Base-by-base conservation (phyloP, 2,888 invertebrate species). In the Prenolepis imparis region DNA sequence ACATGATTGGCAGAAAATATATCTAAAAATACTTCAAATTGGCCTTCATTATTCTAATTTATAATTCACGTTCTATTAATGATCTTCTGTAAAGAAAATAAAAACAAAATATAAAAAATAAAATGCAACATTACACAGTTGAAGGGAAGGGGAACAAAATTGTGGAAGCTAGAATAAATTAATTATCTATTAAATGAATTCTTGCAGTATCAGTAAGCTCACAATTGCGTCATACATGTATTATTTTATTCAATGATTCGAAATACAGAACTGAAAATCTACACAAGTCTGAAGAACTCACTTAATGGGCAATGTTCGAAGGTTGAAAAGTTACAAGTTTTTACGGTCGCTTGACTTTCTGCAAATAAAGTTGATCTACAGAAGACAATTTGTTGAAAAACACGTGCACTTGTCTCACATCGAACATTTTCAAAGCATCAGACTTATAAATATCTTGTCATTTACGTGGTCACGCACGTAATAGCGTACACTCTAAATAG, bases 241-340 rank as follows among this genome's bases (percentile, higher is more conserved):
- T 92, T 91, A 89, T 90, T 93, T 93, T 93, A 94, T 94, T 94
- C 89, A 93, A 91, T 90, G 90, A 88, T 89, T 91, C 89, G 87
- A 90, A 91, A 90, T 94, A 94, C 93, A 64, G 52, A 80, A 70
- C 52, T 48, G 21, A 70, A 59, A 91, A 89, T 91, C 90, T 89
- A 91, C 93, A 93, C 91, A 94, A 90, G 85, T 92, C 91, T 88
- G 89, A 91, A 90, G 88, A 89, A 91, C 84, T 83, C 81, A 77
- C 84, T 85, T 87, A 80, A 88, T 75, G 44, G 77, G 77, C 78
- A 75, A 18, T 41, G 4, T 77, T 85, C 77, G 61, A 48, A 87
- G 86, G 28, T 74, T 72, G 61, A 67, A 39, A 36, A 21, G 11
- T 75, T 39, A 2, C 41, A 75, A n/a, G 5, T 75, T 64, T 75